Percentiles rank a stretch among this genome's conserved stretches.
Conservation (phyloP, 2,113 vertebrate species). For the Burhinus oedicnemus region DNA sequence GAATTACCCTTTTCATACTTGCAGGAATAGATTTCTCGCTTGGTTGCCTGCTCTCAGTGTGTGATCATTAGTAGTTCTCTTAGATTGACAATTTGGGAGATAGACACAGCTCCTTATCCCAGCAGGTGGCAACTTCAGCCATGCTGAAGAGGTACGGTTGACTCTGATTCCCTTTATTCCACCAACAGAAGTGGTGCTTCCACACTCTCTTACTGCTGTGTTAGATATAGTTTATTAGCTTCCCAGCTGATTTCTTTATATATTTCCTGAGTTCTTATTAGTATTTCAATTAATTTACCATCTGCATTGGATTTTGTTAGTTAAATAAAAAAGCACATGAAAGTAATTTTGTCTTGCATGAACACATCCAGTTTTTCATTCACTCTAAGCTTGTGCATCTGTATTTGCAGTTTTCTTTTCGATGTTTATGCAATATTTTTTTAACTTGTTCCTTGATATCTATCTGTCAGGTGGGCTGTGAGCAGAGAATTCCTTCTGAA, state of each 20-base stretch:
- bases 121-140: conserved; percentile 41
- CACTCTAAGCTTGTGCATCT: background rate
- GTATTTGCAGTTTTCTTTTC: background rate
- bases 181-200: background rate
- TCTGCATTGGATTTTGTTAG: conserved; percentile 46
- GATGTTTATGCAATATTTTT: background rate
- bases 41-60: conserved; percentile 53
- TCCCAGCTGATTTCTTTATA: conserved; percentile 47
- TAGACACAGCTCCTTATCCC: conserved; percentile 54
- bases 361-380: background rate
- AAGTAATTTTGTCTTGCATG: background rate
- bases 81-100: conserved; percentile 59
- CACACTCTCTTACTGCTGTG: conserved; percentile 22
- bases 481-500: background rate
- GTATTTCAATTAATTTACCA: conserved; percentile 51
- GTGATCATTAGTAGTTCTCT: conserved; percentile 59
- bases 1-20: conserved; percentile 53
- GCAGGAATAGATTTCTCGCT: conserved; percentile 33
- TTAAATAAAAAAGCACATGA: conserved; percentile 25
- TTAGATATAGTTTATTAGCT: conserved; percentile 48
- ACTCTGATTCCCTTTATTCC: conserved; percentile 13
- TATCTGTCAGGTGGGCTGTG: background rate
- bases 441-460: background rate
- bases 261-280: conserved; percentile 42
- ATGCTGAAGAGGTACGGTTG: background rate